These are phyloP conservation scores for Drosophila melanica DNA, from an alignment of 1,140 invertebrate species.

Conservation along the genomic window DNA sequence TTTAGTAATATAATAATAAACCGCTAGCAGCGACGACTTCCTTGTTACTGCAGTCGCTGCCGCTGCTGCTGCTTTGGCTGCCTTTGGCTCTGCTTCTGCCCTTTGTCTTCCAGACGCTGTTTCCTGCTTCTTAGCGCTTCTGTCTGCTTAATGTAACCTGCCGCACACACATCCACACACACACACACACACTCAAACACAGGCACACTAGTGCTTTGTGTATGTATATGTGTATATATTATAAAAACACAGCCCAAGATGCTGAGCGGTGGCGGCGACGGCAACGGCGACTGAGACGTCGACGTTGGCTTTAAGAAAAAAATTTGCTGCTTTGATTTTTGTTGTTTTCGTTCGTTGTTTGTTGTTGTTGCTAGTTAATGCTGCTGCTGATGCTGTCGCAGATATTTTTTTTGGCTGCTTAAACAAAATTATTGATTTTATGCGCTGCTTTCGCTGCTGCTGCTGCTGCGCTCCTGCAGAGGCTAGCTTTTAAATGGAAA, in stretches of 20 bases:
- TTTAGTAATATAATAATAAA: conserved; percentile 75
- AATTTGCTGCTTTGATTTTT: conserved; percentile 21
- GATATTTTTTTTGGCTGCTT: conserved; percentile 70
- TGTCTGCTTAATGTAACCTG: conserved; percentile 64
- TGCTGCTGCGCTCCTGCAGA: conserved; percentile 26
- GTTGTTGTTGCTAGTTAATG: conserved; percentile 63
- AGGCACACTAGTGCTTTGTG: conserved; percentile 21
- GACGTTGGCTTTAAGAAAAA: conserved; percentile 17
- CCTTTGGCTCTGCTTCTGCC: conserved; percentile 19
- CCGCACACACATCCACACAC: conserved; percentile 29
- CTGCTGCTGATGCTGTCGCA: conserved; percentile 47
- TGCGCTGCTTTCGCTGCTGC: conserved; percentile 55
- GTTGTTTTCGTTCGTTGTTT: conserved; percentile 40
- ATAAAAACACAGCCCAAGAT: conserved; percentile 42
- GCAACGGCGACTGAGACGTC: neutral
- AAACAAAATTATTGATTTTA: conserved; percentile 80
- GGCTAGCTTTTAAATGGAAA: conserved; percentile 40
- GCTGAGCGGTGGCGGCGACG: conserved; percentile 17
- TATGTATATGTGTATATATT: conserved; percentile 22
- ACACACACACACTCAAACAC: conserved; percentile 24
- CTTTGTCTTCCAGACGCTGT: conserved; percentile 32
- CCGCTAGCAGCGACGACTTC: conserved; percentile 60
- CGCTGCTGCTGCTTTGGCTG: conserved; percentile 15
- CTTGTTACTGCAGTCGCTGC: conserved; percentile 48
- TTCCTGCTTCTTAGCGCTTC: conserved; percentile 71